Base-by-base conservation (phyloP, 2,888 invertebrate species). In the Perizoma flavofasciatum region DNA sequence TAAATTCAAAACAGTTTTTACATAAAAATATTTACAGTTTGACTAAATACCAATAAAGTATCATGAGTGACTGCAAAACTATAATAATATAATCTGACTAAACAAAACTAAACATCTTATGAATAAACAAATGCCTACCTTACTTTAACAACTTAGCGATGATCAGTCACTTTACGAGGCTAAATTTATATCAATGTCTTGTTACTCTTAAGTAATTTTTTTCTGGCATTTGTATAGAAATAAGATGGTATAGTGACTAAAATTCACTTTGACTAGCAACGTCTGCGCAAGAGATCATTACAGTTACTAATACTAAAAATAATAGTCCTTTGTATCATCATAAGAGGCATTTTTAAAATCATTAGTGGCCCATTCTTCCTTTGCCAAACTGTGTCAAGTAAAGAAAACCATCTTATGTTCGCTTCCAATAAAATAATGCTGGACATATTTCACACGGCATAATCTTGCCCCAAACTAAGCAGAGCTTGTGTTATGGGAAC, bases 181-280 rank as follows among this genome's bases (percentile, higher is more conserved):
- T 22, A 22, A 22, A 37, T 4, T 37, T 37, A 37, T 6, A 7
- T 37, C 5, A 37, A 37, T 7, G 0, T 37, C 5, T 3, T 7
- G 37, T 37, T 37, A 37, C 37, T 37, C 5, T 6, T 6, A 37
- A 45, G 39, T 55, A 32, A 46, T n/a, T n/a, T 4, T 6, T 11
- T 7, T 34, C 6, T 5, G 49, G 48, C 45, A 53, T 55, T 55
- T 39, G 55, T 51, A 51, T 51, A 57, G 74, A 74, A 74, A 74
- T 74, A 79, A 75, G 72, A 79, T 75, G 72, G 77, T 80, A 78
- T 77, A 70, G 67, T 73, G 79, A 76, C 81, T 83, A 85, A 79
- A 79, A 72, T 80, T 80, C 79, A 83, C 79, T 82, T 81, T 89
- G 90, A 91, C 90, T 91, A 91, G 90, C 86, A 85, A 87, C 82